Evolutionary conservation across 2,797 vertebrate species (phyloP).

Genomic region (Protosalanx chinensis): DNA sequence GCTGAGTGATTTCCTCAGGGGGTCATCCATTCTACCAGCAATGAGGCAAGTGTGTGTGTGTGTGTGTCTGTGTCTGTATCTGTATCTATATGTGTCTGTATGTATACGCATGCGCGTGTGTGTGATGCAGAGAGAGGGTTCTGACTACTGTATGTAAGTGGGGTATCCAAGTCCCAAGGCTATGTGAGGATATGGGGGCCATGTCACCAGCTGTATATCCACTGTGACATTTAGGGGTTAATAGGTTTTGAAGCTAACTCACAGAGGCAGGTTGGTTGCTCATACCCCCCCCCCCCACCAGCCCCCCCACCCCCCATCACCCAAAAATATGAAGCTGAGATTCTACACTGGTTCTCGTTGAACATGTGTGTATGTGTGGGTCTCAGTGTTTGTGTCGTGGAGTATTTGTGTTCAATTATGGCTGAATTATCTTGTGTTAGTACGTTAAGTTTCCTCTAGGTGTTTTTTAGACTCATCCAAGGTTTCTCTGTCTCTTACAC

Average conservation of each 20-base stretch:
- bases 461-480: too few relatives aligned
- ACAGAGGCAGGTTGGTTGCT: slow-evolving; percentile 8
- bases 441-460: too few relatives aligned
- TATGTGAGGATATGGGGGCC: slow-evolving; percentile 19
- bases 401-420: too few relatives aligned
- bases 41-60: slow-evolving; percentile 25
- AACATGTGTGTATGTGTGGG: too few relatives aligned
- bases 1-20: slow-evolving; percentile 49
- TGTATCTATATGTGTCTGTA: background rate
- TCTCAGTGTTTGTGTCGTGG: background rate
- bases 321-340: too few relatives aligned
- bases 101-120: background rate
- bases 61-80: background rate
- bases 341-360: background rate
- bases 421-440: too few relatives aligned
- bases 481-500: background rate
- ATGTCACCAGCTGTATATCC: slow-evolving; percentile 7
- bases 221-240: slow-evolving; percentile 48
- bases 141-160: slow-evolving; percentile 1
- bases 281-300: background rate
- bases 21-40: slow-evolving; percentile 29
- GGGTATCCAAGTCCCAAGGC: slow-evolving; percentile 4
- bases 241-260: slow-evolving; percentile 6
- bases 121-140: too few relatives aligned
- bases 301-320: background rate